A percentile compares a stretch with the other conserved stretches of the same genome.
Evolutionary conservation across 2,888 invertebrate species (phyloP).

Genomic region (Belgica antarctica): DNA sequence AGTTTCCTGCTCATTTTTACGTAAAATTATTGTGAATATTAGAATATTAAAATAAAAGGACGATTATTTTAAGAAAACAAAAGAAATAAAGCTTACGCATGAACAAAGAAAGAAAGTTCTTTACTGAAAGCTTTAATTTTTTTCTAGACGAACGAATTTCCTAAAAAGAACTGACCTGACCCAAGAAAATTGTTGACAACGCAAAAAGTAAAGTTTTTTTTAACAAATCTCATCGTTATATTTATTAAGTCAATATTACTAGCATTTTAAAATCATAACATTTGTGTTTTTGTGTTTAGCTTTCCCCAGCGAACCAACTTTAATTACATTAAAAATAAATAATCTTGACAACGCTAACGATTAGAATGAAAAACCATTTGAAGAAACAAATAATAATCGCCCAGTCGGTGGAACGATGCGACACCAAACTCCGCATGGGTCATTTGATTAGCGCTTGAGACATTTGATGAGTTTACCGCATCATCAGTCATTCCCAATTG

Average conservation of each 20-base stretch:
- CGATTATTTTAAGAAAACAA: no score
- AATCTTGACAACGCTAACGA: not conserved
- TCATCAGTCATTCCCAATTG: conserved; percentile 42
- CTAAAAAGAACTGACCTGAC: no score
- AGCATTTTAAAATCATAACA: conserved; percentile 4
- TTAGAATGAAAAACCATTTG: not conserved
- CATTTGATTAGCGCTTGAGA: no score
- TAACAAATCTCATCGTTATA: conserved; percentile 32
- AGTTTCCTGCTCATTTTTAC: no score
- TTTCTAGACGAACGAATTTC: no score
- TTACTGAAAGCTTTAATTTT: no score
- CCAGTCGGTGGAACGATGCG: not conserved
- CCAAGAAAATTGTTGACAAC: no score
- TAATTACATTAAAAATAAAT: conserved; percentile 7
- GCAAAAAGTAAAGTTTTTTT: not conserved
- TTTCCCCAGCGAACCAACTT: not conserved
- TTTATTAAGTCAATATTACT: conserved; percentile 6
- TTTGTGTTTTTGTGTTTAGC: not conserved
- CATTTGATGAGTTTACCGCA: not conserved
- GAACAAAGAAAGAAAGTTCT: no score
- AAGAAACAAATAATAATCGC: not conserved
- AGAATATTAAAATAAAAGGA: no score
- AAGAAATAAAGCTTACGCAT: no score
- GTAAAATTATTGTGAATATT: no score
- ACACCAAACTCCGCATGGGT: not conserved